These are phyloP conservation scores for Paracanthobrama guichenoti DNA, from an alignment of 2,113 vertebrate species.

Conservation along the genomic window DNA sequence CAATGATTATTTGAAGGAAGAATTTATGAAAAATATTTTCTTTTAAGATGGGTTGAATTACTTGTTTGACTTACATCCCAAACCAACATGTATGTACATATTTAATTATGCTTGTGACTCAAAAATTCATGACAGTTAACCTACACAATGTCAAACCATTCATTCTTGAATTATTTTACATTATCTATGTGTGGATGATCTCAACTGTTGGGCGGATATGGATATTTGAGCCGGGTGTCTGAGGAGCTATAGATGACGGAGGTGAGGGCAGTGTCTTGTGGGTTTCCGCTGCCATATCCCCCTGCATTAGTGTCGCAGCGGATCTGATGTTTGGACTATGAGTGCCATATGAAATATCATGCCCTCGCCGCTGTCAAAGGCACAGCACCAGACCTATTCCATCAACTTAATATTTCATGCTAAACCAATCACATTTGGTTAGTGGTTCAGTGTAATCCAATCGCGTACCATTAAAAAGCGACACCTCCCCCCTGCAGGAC, in stretches of 20 bases:
- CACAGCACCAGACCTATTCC: conserved; percentile 67
- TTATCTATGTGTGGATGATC: conserved; percentile 7
- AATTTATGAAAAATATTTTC: background rate
- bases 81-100: background rate
- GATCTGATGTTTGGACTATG: conserved; percentile 68
- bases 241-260: conserved; percentile 64
- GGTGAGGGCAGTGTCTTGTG: conserved; percentile 59
- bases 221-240: conserved; percentile 40
- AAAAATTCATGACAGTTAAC: background rate
- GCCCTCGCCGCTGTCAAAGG: conserved; percentile 66
- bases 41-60: background rate
- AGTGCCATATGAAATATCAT: conserved; percentile 77
- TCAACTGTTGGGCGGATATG: conserved; percentile 23
- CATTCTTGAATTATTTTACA: background rate
- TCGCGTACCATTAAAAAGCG: conserved; percentile 54
- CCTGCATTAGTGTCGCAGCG: conserved; percentile 73
- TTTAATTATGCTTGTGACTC: background rate
- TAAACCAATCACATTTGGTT: conserved; percentile 77
- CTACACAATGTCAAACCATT: conserved; percentile 13
- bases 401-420: conserved; percentile 76
- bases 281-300: conserved; percentile 63
- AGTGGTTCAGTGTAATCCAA: conserved; percentile 76
- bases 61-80: background rate
- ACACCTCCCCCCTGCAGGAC: conserved; percentile 54
- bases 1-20: no score